Evolutionary conservation across 2,797 vertebrate species (phyloP).

Genomic region (Limnodromus scolopaceus): DNA sequence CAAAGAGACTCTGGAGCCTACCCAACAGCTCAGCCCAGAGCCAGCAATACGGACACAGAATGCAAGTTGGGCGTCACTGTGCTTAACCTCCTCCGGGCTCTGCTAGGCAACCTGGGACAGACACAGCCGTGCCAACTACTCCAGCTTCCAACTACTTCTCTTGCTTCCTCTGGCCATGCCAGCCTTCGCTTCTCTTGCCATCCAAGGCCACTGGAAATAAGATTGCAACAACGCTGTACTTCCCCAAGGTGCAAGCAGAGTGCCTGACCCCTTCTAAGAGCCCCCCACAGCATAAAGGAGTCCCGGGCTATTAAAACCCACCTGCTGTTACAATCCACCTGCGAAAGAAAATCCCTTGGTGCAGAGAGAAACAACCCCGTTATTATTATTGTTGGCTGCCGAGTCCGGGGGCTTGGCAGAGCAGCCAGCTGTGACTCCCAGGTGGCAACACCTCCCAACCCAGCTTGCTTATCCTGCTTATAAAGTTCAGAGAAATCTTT

Average conservation of each 20-base stretch:
- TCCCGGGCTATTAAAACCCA: background rate
- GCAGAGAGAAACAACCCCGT: background rate
- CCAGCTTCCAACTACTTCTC: background rate
- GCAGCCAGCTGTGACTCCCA: background rate
- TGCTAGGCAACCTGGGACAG: background rate
- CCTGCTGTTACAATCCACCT: background rate
- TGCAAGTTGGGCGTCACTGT: background rate
- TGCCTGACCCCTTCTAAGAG: background rate
- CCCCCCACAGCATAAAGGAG: background rate
- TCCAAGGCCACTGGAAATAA: background rate
- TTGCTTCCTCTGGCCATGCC: fast-evolving
- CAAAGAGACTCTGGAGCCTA: background rate
- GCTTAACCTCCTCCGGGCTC: background rate
- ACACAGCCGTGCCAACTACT: background rate
- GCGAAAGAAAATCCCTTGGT: background rate
- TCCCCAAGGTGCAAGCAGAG: background rate
- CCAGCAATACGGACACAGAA: background rate
- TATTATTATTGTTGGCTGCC: background rate
- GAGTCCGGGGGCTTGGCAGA: background rate
- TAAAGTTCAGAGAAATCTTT: background rate
- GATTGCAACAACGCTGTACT: background rate
- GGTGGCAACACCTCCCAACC: background rate
- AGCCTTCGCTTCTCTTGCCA: background rate
- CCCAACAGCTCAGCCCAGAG: background rate
- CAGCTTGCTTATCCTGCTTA: background rate